These are phyloP conservation scores for Mythimna vitellina DNA, from an alignment of 2,888 invertebrate species.

Conservation along the genomic window DNA sequence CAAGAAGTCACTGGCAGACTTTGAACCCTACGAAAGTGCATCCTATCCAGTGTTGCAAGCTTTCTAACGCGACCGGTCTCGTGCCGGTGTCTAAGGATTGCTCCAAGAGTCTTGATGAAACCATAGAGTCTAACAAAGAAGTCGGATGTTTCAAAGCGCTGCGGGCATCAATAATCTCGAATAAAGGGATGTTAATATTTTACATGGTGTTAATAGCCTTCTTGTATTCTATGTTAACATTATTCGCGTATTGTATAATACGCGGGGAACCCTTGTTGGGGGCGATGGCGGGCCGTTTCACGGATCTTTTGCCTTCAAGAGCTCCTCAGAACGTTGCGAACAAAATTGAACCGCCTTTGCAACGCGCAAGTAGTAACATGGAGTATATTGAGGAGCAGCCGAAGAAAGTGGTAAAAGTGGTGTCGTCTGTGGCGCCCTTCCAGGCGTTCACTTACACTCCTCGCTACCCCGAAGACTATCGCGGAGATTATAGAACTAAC, in stretches of 20 bases:
- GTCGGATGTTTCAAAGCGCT: constrained; percentile 79
- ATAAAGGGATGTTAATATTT: constrained; percentile 76
- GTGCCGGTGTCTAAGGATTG: constrained; percentile 76
- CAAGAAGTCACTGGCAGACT: constrained; percentile 77
- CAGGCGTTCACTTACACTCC: constrained; percentile 79
- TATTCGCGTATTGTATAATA: constrained; percentile 82
- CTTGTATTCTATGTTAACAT: constrained; percentile 71
- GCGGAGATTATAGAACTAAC: constrained; percentile 8
- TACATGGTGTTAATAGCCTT: constrained; percentile 71
- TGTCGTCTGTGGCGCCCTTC: constrained; percentile 81
- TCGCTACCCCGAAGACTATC: constrained; percentile 34
- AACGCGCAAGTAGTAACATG: constrained; percentile 69
- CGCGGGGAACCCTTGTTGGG: constrained; percentile 79
- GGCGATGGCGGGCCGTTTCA: constrained; percentile 67
- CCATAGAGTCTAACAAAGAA: constrained; percentile 69
- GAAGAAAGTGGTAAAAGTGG: constrained; percentile 80
- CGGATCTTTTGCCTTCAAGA: constrained; percentile 63
- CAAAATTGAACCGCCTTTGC: constrained; percentile 64
- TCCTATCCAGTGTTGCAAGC: constrained; percentile 82
- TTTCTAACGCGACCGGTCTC: constrained; percentile 73
- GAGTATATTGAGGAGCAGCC: constrained; percentile 80
- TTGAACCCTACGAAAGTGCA: constrained; percentile 71
- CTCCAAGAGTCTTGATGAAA: constrained; percentile 63
- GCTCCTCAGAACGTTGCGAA: constrained; percentile 54
- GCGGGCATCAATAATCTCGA: constrained; percentile 71